phyloP scores from a whole-genome alignment of 2,888 invertebrate genomes.

The Mamestra brassicae region DNA sequence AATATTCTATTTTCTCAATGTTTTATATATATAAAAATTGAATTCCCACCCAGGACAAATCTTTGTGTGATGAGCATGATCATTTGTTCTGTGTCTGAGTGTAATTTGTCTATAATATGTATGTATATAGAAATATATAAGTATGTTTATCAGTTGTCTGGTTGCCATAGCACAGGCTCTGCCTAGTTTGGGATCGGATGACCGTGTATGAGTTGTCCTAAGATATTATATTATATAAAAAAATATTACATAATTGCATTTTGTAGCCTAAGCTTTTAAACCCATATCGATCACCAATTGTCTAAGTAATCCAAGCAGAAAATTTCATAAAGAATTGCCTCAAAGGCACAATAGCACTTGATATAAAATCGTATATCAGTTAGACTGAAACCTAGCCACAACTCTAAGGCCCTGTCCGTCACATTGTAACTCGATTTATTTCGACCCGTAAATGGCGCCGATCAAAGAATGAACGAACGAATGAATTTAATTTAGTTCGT shows the following conservation, averaged over 20 bases:
- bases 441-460: conserved; percentile 47
- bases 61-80: no score
- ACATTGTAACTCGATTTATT: conserved; percentile 57
- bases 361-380: conserved; percentile 51
- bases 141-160: no score
- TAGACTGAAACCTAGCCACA: conserved; percentile 23
- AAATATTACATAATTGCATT: no score
- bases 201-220: no score
- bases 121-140: no score
- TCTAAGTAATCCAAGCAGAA: conserved; percentile 32
- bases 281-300: neutral
- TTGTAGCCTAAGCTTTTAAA: neutral
- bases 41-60: no score
- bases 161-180: no score
- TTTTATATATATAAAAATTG: no score
- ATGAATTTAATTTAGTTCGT: conserved; percentile 55
- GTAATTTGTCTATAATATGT: no score
- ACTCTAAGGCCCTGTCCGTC: conserved; percentile 34
- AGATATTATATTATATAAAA: no score
- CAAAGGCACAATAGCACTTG: conserved; percentile 55
- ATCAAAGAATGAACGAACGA: conserved; percentile 55
- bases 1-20: neutral
- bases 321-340: conserved; percentile 37
- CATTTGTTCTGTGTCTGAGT: no score
- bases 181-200: no score